These are phyloP conservation scores for Carcharodon carcharias DNA, from an alignment of 2,797 vertebrate species.

Conservation along the genomic window DNA sequence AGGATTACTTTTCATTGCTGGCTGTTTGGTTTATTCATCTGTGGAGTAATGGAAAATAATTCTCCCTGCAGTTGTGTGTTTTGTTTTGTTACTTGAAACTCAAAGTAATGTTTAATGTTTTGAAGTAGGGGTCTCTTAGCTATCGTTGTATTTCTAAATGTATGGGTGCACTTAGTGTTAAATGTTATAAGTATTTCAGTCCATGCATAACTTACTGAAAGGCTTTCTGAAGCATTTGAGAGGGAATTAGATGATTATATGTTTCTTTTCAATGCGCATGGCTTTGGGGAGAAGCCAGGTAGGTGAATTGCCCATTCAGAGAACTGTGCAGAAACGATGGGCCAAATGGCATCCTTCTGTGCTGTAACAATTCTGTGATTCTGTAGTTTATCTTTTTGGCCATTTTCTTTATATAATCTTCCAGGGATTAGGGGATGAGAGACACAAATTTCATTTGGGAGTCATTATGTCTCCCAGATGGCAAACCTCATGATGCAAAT, in stretches of 20 bases:
- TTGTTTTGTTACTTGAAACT: neutral
- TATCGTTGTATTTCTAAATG: neutral
- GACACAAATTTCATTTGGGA: neutral
- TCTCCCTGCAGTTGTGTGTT: neutral
- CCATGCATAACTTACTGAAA: neutral
- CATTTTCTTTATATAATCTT: neutral
- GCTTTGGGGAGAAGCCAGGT: neutral
- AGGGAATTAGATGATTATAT: neutral
- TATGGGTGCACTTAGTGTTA: neutral
- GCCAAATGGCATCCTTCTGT: neutral
- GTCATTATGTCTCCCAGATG: neutral
- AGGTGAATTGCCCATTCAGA: neutral
- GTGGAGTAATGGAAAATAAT: neutral
- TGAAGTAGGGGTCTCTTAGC: neutral
- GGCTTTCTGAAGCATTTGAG: neutral
- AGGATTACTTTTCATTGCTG: neutral
- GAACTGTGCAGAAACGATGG: neutral
- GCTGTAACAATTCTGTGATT: too few relatives aligned
- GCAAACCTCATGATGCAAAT: neutral
- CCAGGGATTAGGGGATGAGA: neutral
- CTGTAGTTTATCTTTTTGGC: neutral
- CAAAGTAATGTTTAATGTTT: neutral
- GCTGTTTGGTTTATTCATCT: neutral
- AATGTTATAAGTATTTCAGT: neutral
- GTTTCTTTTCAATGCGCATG: too few relatives aligned